These are phyloP conservation scores for Borostomias antarcticus DNA, from an alignment of 2,797 vertebrate genomes.

Conservation along the genomic window DNA sequence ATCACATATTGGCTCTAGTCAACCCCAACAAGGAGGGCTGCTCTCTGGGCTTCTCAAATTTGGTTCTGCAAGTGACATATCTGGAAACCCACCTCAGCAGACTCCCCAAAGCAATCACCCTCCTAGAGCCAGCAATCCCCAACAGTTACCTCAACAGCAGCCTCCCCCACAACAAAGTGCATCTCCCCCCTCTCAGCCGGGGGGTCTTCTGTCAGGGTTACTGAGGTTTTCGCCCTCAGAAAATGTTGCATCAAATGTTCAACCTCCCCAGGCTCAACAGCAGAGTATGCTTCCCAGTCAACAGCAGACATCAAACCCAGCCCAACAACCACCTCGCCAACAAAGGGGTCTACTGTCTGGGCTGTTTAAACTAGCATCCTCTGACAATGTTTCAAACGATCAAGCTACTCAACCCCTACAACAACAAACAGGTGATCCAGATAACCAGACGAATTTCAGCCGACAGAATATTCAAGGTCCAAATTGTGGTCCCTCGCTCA, in stretches of 20 bases:
- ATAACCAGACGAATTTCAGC: constrained; percentile 20
- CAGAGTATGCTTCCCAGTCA: constrained; percentile 38
- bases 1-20: constrained; percentile 45
- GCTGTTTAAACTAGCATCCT: constrained; percentile 65
- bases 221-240: constrained; percentile 80
- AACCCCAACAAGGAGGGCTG: constrained; percentile 69
- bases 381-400: constrained; percentile 57
- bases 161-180: constrained; percentile 51
- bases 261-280: constrained; percentile 40
- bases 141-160: constrained; percentile 38
- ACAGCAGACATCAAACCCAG: constrained; percentile 36
- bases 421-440: constrained; percentile 25
- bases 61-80: constrained; percentile 63
- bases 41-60: constrained; percentile 79
- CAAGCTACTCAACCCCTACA: constrained; percentile 51
- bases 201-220: constrained; percentile 68
- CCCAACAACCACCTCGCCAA: constrained; percentile 49
- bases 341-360: constrained; percentile 67
- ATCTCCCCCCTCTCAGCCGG: constrained; percentile 44
- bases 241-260: constrained; percentile 59
- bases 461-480: constrained; percentile 39
- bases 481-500: constrained; percentile 35
- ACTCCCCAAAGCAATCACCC: constrained; percentile 46
- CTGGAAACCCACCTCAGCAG: constrained; percentile 50
- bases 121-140: constrained; percentile 40